Percentiles rank a stretch among this genome's conserved stretches.
These are phyloP conservation scores for Brachypodius melanocephalos DNA, from an alignment of 2,113 vertebrate genomes.

Conservation along the genomic window DNA sequence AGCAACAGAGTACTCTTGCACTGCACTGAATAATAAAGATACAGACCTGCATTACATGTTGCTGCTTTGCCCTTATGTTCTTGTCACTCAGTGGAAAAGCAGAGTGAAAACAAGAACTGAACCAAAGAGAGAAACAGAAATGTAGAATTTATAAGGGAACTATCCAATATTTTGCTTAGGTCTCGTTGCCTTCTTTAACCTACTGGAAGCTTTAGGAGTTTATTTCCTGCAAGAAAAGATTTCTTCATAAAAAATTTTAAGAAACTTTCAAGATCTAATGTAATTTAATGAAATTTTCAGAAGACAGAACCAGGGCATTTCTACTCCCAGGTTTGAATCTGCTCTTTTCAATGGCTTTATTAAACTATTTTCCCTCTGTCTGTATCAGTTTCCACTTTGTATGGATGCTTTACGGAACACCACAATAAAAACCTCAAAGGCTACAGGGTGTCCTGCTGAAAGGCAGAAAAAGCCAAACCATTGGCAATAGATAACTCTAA, in stretches of 20 bases:
- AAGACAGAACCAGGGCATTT: neutral
- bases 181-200: neutral
- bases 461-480: neutral
- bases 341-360: neutral
- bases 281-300: neutral
- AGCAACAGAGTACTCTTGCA: neutral
- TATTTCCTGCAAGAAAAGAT: neutral
- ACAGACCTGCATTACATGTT: neutral
- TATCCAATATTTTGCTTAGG: neutral
- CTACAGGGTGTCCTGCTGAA: neutral
- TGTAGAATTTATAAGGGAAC: neutral
- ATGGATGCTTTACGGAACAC: fast-evolving
- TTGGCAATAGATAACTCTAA: neutral
- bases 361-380: neutral
- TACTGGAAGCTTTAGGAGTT: neutral
- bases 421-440: neutral
- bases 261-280: neutral
- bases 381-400: neutral
- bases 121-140: neutral
- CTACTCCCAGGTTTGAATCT: neutral
- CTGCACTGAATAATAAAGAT: neutral
- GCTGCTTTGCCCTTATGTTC: neutral
- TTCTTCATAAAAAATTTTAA: neutral
- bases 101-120: neutral
- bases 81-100: neutral